Base-by-base conservation (phyloP, 37 sponge, comb jelly and placozoan species). In the Chondrilla cf. caribensis region DNA sequence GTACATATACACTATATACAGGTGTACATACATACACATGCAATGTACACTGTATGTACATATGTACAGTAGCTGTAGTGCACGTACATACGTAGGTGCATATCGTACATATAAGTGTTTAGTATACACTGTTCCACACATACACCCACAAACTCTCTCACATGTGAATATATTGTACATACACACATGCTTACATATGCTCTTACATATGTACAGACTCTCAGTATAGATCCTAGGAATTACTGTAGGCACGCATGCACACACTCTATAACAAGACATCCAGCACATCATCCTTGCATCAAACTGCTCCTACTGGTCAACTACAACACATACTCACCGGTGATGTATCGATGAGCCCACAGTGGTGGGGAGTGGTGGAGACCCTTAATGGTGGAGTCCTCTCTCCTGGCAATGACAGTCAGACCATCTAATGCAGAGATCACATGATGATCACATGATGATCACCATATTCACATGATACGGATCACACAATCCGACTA, bases 331-430 rank as follows among this genome's bases (percentile, higher is more conserved):
- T n/a, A n/a, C n/a, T n/a, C n/a, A n/a, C 76, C 76, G 22, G 76
- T 73, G 44, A 73, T 73, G 44, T 73, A 73, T 24, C 76, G 39
- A 39, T 73, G 76, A 8, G 76, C 76, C 15, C 41, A 22, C 41
- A 73, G 42, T 42, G 76, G 76, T 73, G 76, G 76, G 44, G 24
- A 39, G 44, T 2, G 41, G 76, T 73, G 44, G 21, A n/a, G 1
- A 29, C 6, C 15, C 64, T 15, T 62, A n/a, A 21, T 22, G 18
- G 25, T 11, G 38, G 40, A 19, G 22, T 32, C 44, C 41, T 9
- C 7, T 37, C 41, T 37, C 1, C 44, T 73, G 76, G 40, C 40
- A n/a, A 18, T 38, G 21, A 40, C 19, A 40, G 9, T 42, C 18
- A 40, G 25, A 38, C 14, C 41, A 0, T 9, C 41, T 38, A 73